Evolutionary conservation across 23 tunicate genomes (phyloP), one percentile per base, ranked within the genome.

Genomic region (Ascidia mentula): DNA sequence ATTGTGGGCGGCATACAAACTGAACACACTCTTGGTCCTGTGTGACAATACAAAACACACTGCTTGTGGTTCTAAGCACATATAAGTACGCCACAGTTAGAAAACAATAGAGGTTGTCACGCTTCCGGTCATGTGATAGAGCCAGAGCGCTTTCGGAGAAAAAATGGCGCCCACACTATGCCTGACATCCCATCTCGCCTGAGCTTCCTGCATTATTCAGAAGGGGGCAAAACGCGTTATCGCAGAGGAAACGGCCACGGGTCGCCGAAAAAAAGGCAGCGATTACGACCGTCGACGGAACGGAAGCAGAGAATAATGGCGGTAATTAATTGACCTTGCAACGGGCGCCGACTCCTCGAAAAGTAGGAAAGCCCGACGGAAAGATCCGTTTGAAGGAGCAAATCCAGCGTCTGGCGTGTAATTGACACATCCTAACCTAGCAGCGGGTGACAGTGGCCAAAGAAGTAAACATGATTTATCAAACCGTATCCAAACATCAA

Each of bases 51-150:
- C n/a, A n/a, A n/a, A n/a, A n/a, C n/a, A n/a, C n/a, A n/a, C n/a
- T n/a, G n/a, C n/a, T n/a, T n/a, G n/a, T n/a, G n/a, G n/a, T n/a
- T n/a, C n/a, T n/a, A n/a, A n/a, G n/a, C n/a, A n/a, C 22, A 53
- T 53, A 53, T 53, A 9, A 53, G 65, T 28, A 53, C 65, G 24
- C 22, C 22, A 53, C 65, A 28, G 65, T 53, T 53, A 53, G 65
- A 53, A 28, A 53, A 53, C 65, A 53, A 53, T 53, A 53, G 65
- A 53, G 22, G 65, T 26, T 28, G 65, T 53, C 65, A 53, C 65
- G 65, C 65, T 53, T 53, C 65, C 65, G 65, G 65, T 53, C 65
- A 53, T 28, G 65, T 53, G 65, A 42, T n/a, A 53, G 65, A 53
- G 65, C 13, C 65, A 53, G n/a, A n/a, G 65, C 65, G 65, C 65